Conservation (phyloP, 2,888 invertebrate genomes). For the Lapara coniferarum region DNA sequence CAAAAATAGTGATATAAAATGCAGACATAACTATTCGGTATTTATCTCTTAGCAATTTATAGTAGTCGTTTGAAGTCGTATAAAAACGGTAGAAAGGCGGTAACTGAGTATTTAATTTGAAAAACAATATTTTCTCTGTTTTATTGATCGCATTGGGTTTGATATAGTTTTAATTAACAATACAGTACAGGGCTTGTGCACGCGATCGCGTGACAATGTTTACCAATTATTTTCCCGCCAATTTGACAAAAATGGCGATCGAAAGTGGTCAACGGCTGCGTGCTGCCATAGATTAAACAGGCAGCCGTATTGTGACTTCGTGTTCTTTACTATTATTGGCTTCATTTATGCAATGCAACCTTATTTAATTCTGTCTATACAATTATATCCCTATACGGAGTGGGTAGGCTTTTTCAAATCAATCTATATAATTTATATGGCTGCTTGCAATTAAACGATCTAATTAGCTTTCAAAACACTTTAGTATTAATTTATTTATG, state of each 20-base stretch:
- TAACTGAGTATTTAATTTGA: too few relatives aligned
- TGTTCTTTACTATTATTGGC: slow-evolving; percentile 54
- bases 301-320: slow-evolving; percentile 57
- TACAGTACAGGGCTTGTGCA: slow-evolving; percentile 39
- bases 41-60: too few relatives aligned
- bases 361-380: slow-evolving; percentile 57
- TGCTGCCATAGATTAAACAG: slow-evolving; percentile 46
- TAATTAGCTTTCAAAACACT: too few relatives aligned
- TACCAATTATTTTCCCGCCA: slow-evolving; percentile 59
- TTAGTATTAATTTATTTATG: not conserved
- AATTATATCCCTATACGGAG: slow-evolving; percentile 45
- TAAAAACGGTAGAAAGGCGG: too few relatives aligned
- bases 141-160: slow-evolving; percentile 12
- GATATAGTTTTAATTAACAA: slow-evolving; percentile 26
- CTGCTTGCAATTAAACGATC: too few relatives aligned
- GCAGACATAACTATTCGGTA: too few relatives aligned
- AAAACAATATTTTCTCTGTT: not conserved
- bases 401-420: not conserved
- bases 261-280: slow-evolving; percentile 55
- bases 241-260: slow-evolving; percentile 70
- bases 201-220: slow-evolving; percentile 62
- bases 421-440: too few relatives aligned
- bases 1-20: too few relatives aligned
- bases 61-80: too few relatives aligned
- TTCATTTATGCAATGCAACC: slow-evolving; percentile 59